Evolutionary conservation across 2,797 vertebrate genomes (phyloP).

Genomic region (Craterocephalus amniculus): DNA sequence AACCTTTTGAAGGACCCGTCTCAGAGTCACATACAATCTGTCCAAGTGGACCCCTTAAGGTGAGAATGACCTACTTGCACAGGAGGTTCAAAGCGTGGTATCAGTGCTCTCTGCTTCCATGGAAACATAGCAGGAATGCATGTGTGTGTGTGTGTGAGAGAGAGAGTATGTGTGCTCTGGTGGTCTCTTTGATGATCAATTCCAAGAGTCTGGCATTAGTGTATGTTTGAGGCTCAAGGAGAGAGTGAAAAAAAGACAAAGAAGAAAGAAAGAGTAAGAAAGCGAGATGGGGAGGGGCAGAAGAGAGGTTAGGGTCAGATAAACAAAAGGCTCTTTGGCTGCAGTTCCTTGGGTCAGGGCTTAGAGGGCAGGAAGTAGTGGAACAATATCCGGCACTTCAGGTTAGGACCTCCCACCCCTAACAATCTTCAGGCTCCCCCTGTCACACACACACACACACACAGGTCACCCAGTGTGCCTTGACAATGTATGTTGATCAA

Average conservation of each 20-base stretch:
- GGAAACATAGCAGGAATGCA: slow-evolving; percentile 67
- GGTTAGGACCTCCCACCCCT: slow-evolving; percentile 62
- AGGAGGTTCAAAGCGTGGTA: slow-evolving; percentile 62
- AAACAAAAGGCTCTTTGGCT: slow-evolving; percentile 79
- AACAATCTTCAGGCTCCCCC: slow-evolving; percentile 34
- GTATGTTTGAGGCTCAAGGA: slow-evolving; percentile 76
- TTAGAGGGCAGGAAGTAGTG: slow-evolving; percentile 81
- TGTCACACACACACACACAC: slow-evolving; percentile 47
- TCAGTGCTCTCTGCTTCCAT: slow-evolving; percentile 66
- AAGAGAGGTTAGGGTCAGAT: slow-evolving; percentile 69
- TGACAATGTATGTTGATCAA: slow-evolving; percentile 81
- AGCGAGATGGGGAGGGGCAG: slow-evolving; percentile 47
- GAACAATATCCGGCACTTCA: slow-evolving; percentile 81
- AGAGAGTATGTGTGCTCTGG: slow-evolving; percentile 44
- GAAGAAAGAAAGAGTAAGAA: slow-evolving; percentile 53
- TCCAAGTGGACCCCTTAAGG: slow-evolving; percentile 59
- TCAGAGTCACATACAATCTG: slow-evolving; percentile 48
- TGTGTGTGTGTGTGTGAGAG: slow-evolving; percentile 21
- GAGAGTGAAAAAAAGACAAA: slow-evolving; percentile 47
- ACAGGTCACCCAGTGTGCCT: slow-evolving; percentile 71
- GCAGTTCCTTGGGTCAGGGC: slow-evolving; percentile 70
- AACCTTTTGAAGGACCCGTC: slow-evolving; percentile 52
- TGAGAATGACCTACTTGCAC: slow-evolving; percentile 64
- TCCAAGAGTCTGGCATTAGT: slow-evolving; percentile 68
- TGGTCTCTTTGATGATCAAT: slow-evolving; percentile 75